These are phyloP conservation scores for Oophaga sylvatica DNA, from an alignment of 2,797 vertebrate species.

Conservation along the genomic window DNA sequence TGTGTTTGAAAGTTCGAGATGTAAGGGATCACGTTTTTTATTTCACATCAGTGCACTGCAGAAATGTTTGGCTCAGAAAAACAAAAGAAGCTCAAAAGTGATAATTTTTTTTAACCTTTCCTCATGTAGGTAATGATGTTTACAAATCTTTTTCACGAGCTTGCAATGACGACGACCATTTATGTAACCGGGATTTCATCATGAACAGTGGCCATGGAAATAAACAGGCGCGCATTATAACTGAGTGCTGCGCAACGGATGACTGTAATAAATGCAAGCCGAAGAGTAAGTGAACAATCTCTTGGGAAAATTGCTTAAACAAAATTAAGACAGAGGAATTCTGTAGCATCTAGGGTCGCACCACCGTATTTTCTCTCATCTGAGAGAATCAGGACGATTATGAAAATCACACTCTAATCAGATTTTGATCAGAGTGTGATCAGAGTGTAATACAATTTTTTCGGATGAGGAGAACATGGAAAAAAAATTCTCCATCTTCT, in stretches of 20 bases:
- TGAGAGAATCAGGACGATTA: too few species aligned
- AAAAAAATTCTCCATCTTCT: too few species aligned
- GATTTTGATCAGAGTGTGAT: too few species aligned
- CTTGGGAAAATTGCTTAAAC: too few species aligned
- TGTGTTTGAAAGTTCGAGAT: too few species aligned
- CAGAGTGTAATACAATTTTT: too few species aligned
- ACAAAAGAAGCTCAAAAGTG: not conserved
- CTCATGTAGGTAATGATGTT: not conserved
- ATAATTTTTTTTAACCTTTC: not conserved
- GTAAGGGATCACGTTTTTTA: too few species aligned
- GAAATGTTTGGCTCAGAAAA: too few species aligned
- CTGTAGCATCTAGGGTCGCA: not conserved
- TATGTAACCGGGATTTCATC: not conserved
- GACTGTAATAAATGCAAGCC: not conserved
- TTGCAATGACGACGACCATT: not conserved
- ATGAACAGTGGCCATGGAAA: not conserved
- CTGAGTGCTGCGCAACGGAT: not conserved
- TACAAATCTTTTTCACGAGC: not conserved
- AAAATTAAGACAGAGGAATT: not conserved
- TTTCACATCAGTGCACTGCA: too few species aligned
- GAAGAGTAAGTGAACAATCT: not conserved
- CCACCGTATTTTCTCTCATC: too few species aligned
- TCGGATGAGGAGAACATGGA: too few species aligned
- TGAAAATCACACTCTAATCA: too few species aligned
- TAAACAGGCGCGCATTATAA: not conserved